Percentiles rank a stretch among this genome's conserved stretches.
These are phyloP conservation scores for Drosophila austrosaltans DNA, from an alignment of 2,888 invertebrate species.

Conservation along the genomic window DNA sequence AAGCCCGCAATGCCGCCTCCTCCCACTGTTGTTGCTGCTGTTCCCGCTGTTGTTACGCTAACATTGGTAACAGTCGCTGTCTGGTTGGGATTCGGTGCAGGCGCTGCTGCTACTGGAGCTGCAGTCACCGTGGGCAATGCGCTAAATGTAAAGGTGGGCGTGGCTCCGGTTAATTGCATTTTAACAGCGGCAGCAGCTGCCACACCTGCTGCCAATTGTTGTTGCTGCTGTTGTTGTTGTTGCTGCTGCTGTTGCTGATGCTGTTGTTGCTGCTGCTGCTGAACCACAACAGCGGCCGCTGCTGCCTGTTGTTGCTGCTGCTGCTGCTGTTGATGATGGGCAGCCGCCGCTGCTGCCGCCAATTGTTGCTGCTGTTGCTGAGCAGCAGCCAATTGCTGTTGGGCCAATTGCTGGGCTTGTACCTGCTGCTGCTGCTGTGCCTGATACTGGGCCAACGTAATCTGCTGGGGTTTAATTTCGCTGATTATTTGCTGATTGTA, in stretches of 20 bases:
- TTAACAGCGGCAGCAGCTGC: constrained; percentile 69
- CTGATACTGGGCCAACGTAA: constrained; percentile 81
- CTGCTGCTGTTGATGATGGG: constrained; percentile 70
- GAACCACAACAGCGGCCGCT: constrained; percentile 56
- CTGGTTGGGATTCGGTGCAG: constrained; percentile 19
- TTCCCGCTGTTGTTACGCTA: constrained; percentile 3
- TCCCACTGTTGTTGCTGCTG: constrained; percentile 1
- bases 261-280: constrained; percentile 55
- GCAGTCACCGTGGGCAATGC: constrained; percentile 73
- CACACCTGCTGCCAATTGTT: constrained; percentile 48
- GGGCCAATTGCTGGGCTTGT: constrained; percentile 75
- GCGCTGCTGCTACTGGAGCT: constrained; percentile 39
- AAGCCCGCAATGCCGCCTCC: not conserved
- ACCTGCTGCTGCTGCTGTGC: constrained; percentile 81
- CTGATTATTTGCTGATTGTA: constrained; percentile 80
- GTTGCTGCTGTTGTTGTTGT: constrained; percentile 55
- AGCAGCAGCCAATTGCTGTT: constrained; percentile 58
- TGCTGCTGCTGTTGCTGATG: constrained; percentile 60
- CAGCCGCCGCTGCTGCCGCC: constrained; percentile 62
- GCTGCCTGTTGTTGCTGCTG: constrained; percentile 62
- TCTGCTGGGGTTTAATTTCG: constrained; percentile 64
- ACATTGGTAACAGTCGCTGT: not conserved
- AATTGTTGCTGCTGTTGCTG: constrained; percentile 66
- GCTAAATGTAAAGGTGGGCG: constrained; percentile 80
- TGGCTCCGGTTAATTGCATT: constrained; percentile 76